Base-by-base conservation (phyloP, 2,797 vertebrate genomes). In the Liasis olivaceus region DNA sequence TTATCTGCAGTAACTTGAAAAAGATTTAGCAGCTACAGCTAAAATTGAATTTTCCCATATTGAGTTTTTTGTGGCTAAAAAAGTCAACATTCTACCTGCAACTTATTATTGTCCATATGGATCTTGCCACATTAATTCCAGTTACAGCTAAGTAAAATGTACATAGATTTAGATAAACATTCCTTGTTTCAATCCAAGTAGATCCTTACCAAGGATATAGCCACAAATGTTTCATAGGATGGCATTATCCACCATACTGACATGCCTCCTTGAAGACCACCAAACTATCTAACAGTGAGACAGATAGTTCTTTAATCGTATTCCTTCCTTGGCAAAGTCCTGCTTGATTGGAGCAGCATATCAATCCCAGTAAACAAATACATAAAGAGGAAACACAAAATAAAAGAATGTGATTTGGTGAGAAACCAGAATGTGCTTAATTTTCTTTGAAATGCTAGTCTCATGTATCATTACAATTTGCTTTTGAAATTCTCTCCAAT, bases 201-300 rank as follows among this genome's bases (percentile, higher is more conserved):
- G 85, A 90, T 60, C 13, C 51, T 59, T 1, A 85, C 2, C 58
- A 93, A 81, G 87, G 60, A n/a, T 36, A 20, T 12, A 11, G 59
- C 31, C 88, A 20, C 0, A 2, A 89, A 0, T 87, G 26, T 12
- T 91, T 85, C 2, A 0, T 59, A 87, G 12, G 5, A 89, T 1
- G 6, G 93, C 90, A 91, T 4, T n/a, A 47, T 5, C 88, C 0
- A 0, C 12, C 58, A 20, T 0, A 84, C 3, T 9, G 89, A 93
- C 87, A 22, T 8, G 77, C 13, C 36, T 94, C 63, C 62, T 64
- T 3, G 17, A 93, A 91, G n/a, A 86, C 66, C 13, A 3, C 47
- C 31, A 51, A 81, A 92, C 28, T 28, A n/a, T 47, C 51, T n/a
- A 4, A 69, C 54, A 69, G 51, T 7, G 86, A 26, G 89, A 36